Evolutionary conservation across 2,888 invertebrate genomes (phyloP), one percentile per base, ranked within the genome.

Genomic region (Zootermopsis nevadensis): DNA sequence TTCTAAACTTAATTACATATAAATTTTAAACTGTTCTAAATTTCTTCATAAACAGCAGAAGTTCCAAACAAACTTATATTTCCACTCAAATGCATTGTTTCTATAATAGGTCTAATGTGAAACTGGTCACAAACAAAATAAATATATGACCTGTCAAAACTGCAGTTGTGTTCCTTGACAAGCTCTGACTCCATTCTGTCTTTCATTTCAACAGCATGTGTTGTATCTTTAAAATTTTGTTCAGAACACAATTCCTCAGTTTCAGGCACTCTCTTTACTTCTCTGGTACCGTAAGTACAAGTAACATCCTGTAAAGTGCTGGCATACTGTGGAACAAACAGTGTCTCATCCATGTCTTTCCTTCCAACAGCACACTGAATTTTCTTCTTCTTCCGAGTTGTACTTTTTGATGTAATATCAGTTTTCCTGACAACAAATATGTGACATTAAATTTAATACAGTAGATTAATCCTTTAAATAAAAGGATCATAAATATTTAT

Each of bases 61-160:
- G 10, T 38, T 7, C 38, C 10, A 4, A 38, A 4, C 6, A 38
- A 10, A 38, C 38, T 7, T 10, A 38, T 38, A 38, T 38, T 38
- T 38, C 10, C 38, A 38, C 4, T 38, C 38, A 38, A 7, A 38
- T 10, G 10, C 38, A 38, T 4, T 38, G 38, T 38, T 4, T 38
- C 38, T 10, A 38, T 15, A 19, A 48, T 19, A 48, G 15, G 15
- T 19, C 48, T 15, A 48, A 48, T 19, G 38, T 48, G 48, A 48
- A 12, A 8, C 19, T 48, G 3, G 48, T 48, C 3, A 19, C 48
- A 48, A n/a, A 27, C n/a, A 60, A 60, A 60, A 60, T 60, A 60
- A 60, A n/a, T 31, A 42, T 60, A 60, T 35, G 55, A 76, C 76
- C 72, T 82, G 35, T 72, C 76, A 60, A 74, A 82, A n/a, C 79